Conservation (phyloP, 1,140 invertebrate genomes). For the Centruroides vittatus region DNA sequence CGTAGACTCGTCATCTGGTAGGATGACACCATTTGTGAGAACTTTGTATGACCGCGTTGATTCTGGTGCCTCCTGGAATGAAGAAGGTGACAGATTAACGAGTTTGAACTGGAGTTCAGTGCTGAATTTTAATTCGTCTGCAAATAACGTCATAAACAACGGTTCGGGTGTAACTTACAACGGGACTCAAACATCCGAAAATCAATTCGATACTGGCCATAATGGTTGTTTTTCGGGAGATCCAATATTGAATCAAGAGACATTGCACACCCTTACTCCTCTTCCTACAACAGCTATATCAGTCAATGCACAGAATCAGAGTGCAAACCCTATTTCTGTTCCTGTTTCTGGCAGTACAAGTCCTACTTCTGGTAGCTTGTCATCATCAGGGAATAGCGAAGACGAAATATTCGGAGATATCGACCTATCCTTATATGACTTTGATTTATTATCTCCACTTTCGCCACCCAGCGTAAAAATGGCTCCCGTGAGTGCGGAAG, state of each 20-base stretch:
- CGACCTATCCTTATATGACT: constrained; percentile 29
- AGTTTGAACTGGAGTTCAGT: constrained; percentile 81
- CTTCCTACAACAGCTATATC: not conserved
- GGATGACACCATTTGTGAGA: constrained; percentile 21
- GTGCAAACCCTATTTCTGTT: constrained; percentile 1
- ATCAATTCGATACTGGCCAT: not conserved
- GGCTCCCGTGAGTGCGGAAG: constrained; percentile 47
- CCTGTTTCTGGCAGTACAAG: constrained; percentile 5
- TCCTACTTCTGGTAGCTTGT: constrained; percentile 2
- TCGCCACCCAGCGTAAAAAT: constrained; percentile 46
- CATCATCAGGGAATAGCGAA: constrained; percentile 13
- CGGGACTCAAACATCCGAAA: not conserved
- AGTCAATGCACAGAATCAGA: too few species aligned
- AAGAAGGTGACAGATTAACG: constrained; percentile 46
- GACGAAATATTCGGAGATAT: constrained; percentile 27
- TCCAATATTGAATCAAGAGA: not conserved
- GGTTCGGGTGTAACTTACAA: constrained; percentile 23
- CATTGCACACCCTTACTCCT: constrained; percentile 14
- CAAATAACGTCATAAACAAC: constrained; percentile 37
- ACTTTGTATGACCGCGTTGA: constrained; percentile 8
- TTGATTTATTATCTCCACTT: constrained; percentile 27
- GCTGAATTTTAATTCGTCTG: constrained; percentile 64
- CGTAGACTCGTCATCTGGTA: constrained; percentile 15
- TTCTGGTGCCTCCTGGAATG: constrained; percentile 28
- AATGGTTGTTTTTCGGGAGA: constrained; percentile 6